A percentile compares a stretch with the other conserved stretches of the same genome.
Evolutionary conservation across 2,888 invertebrate species (phyloP).

Genomic region (Xylota sylvarum): DNA sequence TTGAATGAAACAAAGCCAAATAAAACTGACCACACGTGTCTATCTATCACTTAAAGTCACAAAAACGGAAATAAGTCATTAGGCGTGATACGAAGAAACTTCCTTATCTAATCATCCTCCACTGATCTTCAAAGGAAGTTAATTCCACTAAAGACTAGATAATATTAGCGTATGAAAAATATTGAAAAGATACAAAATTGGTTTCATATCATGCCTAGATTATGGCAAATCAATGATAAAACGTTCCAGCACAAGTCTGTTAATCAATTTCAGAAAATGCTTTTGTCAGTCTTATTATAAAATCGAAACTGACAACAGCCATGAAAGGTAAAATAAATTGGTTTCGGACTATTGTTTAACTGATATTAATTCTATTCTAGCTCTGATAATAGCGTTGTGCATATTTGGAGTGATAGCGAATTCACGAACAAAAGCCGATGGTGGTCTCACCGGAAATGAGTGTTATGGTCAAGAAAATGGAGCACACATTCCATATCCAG

Average conservation of each 20-base stretch:
- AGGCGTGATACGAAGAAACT: background rate
- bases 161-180: background rate
- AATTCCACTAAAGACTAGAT: background rate
- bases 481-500: constrained; percentile 78
- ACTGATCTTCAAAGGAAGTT: background rate
- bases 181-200: background rate
- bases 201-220: background rate
- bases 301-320: constrained; percentile 25
- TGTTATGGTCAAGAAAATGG: constrained; percentile 79
- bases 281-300: constrained; percentile 23
- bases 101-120: constrained; percentile 6
- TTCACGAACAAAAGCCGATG: background rate
- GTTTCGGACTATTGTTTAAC: background rate
- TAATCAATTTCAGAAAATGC: background rate
- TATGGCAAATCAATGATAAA: constrained; percentile 1
- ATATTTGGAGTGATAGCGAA: constrained; percentile 9
- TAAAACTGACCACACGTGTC: background rate
- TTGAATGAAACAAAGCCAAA: background rate
- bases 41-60: background rate
- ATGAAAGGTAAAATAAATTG: constrained; percentile 45
- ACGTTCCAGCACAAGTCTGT: background rate
- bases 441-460: constrained; percentile 47
- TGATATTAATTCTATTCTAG: constrained; percentile 11
- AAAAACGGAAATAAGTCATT: background rate
- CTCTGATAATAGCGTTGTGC: constrained; percentile 5